phyloP scores from a whole-genome alignment of 2,113 vertebrate species.

The Zootoca vivipara region DNA sequence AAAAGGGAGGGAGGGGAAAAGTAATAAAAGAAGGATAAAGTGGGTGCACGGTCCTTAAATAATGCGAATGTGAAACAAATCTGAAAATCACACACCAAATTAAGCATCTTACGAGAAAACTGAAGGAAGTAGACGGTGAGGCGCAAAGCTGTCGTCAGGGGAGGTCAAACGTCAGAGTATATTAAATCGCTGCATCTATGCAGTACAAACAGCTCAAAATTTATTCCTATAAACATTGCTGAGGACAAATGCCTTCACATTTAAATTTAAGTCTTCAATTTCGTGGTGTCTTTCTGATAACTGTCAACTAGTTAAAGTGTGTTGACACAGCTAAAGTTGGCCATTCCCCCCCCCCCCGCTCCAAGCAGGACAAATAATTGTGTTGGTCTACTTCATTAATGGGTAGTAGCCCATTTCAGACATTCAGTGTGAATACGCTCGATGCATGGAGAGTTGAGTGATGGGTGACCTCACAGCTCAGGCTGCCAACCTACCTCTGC shows the following conservation, averaged over 20 bases:
- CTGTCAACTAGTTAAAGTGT: not conserved
- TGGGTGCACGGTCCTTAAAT: constrained; percentile 8
- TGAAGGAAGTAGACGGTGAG: not conserved
- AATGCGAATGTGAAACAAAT: constrained; percentile 19
- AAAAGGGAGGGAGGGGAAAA: not conserved
- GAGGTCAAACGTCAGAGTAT: not conserved
- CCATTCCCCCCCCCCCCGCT: too few species aligned
- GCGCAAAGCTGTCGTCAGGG: not conserved
- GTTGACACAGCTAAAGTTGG: not conserved
- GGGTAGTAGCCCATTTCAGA: not conserved
- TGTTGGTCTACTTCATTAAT: too few species aligned
- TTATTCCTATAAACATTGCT: not conserved
- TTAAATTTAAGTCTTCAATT: not conserved
- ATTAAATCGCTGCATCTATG: not conserved
- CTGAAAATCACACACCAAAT: constrained; percentile 16
- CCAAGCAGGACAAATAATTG: not conserved
- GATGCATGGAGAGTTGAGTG: not conserved
- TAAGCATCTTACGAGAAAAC: not conserved
- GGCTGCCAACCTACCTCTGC: too few species aligned
- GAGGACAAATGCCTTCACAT: not conserved
- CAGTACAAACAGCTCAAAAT: not conserved
- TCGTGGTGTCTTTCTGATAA: not conserved
- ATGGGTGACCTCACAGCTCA: not conserved
- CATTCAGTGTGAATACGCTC: not conserved
- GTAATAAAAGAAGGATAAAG: constrained; percentile 16